A percentile compares a stretch with the other conserved stretches of the same genome.
Evolutionary conservation across 2,888 invertebrate species (phyloP).

Genomic region (Creontiades dilutus): DNA sequence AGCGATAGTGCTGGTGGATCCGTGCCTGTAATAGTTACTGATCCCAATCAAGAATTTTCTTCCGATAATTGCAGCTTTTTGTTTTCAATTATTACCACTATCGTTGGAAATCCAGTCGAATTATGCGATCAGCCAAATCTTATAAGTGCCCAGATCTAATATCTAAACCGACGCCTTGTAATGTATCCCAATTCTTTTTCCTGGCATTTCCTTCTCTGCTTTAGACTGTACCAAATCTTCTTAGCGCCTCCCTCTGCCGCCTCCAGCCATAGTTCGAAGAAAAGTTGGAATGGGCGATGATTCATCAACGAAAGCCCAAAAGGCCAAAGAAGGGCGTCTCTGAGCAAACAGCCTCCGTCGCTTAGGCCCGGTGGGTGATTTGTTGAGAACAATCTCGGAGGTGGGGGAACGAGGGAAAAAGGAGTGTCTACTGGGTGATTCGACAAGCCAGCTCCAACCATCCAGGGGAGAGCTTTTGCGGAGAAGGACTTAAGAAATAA

Average conservation of each 20-base stretch:
- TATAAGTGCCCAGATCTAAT: no score
- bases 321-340: background rate
- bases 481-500: constrained; percentile 67
- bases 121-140: background rate
- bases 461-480: constrained; percentile 54
- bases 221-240: constrained; percentile 3
- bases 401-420: background rate
- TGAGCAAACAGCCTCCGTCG: constrained; percentile 24
- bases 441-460: constrained; percentile 15
- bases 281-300: constrained; percentile 29
- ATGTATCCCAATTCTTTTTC: no score
- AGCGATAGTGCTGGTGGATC: no score
- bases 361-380: constrained; percentile 33
- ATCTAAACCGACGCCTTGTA: no score
- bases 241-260: background rate
- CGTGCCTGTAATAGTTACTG: no score
- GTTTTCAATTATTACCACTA: no score
- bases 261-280: background rate
- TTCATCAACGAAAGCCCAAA: constrained; percentile 26
- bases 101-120: background rate
- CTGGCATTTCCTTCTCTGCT: background rate
- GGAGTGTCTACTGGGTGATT: constrained; percentile 30
- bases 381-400: background rate
- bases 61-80: no score
- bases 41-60: no score